phyloP scores from a whole-genome alignment of 2,888 invertebrate species.

The Blera fallax region DNA sequence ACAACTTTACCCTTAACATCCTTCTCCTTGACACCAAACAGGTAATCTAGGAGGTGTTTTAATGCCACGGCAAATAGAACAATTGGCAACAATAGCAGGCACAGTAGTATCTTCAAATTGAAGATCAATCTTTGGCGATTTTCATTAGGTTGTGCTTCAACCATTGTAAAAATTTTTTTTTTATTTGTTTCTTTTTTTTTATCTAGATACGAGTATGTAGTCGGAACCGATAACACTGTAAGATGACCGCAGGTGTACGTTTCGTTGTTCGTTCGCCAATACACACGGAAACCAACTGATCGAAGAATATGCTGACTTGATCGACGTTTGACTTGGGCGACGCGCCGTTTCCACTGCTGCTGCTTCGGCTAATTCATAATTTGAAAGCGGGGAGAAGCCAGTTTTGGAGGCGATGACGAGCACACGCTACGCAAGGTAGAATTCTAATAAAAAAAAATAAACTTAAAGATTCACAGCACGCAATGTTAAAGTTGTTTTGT shows the following conservation, averaged over 20 bases:
- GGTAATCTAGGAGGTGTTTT: conserved; percentile 79
- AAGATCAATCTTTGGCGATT: conserved; percentile 74
- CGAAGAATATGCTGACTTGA: conserved; percentile 61
- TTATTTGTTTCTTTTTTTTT: conserved; percentile 7
- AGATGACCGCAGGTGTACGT: conserved; percentile 42
- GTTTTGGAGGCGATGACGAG: conserved; percentile 30
- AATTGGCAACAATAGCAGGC: conserved; percentile 78
- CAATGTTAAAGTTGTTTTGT: conserved; percentile 15
- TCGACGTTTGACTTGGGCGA: conserved; percentile 65
- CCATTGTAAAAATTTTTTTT: conserved; percentile 30
- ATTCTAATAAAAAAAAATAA: not conserved
- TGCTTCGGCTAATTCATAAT: conserved; percentile 33
- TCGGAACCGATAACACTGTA: conserved; percentile 15
- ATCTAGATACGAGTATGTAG: conserved; percentile 32
- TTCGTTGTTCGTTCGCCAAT: conserved; percentile 51
- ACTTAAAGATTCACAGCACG: conserved; percentile 49
- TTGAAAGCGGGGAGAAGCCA: conserved; percentile 47
- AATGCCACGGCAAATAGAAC: conserved; percentile 78
- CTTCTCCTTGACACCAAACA: conserved; percentile 78
- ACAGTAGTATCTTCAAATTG: conserved; percentile 78
- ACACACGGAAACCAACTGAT: conserved; percentile 66
- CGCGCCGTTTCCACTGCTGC: conserved; percentile 43
- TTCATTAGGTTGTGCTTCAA: conserved; percentile 49
- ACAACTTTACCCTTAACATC: conserved; percentile 81
- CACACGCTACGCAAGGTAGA: conserved; percentile 26